Base-by-base conservation (phyloP, 2,113 vertebrate species). In the Tragelaphus strepsiceros region DNA sequence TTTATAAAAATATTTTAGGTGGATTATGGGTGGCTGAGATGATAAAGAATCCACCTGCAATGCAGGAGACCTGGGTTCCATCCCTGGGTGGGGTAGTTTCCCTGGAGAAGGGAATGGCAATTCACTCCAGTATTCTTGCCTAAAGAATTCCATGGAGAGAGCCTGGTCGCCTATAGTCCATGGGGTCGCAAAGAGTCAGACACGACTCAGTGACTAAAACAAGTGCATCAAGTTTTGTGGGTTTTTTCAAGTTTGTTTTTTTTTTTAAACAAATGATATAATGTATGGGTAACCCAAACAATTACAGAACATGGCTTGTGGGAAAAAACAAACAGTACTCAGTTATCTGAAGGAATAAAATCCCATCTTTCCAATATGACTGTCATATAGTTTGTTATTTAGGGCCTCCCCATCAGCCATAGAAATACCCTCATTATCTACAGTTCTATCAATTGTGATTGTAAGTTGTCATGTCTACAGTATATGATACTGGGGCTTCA, bases 281-380 rank as follows among this genome's bases (percentile, higher is more conserved):
- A 24, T 24, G 12, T 49, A 74, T 92, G 39, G 67, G 39, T 84
- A 88, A 88, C 61, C 51, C 21, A 88, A 61, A 62, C 10, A 80
- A 59, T 67, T 85, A 96, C 39, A 26, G 81, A 86, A 71, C 12
- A 49, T 16, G 87, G 64, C 43, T 74, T 83, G 43, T 2, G 7
- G 22, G 53, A 9, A 90, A 86, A 90, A 90, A 32, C 2, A 74
- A 80, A 71, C 4, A 67, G 53, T 90, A 90, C 26, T 22, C 21
- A 49, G 62, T 77, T 83, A 93, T 77, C 35, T 93, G 61, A 95
- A 93, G 82, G 86, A 90, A 62, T 83, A 95, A 35, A 61, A 95
- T 49, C 51, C 6, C 43, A 67, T 81, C 58, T 85, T 94, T 85
- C 85, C 28, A 85, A 53, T 7, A 35, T 13, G 39, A 95, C 3